Conservation (phyloP, 2,888 invertebrate species). For the Eilema caniola region DNA sequence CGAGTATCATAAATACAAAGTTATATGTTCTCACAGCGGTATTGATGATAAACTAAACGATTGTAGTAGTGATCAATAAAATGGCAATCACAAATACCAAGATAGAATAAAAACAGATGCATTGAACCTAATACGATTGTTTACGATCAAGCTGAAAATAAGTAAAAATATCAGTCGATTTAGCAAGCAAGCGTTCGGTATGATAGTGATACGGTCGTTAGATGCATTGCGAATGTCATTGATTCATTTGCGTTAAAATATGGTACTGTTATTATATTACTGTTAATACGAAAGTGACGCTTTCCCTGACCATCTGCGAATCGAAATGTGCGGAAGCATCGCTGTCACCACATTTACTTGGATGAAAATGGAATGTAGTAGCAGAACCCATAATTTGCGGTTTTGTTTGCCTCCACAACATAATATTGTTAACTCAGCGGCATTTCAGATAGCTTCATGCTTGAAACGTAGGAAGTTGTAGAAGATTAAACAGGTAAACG, state of each 20-base stretch:
- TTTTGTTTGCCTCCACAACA: slow-evolving; percentile 55
- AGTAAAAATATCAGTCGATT: slow-evolving; percentile 67
- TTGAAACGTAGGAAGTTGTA: slow-evolving; percentile 9
- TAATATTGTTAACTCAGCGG: slow-evolving; percentile 22
- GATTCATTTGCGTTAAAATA: slow-evolving; percentile 32
- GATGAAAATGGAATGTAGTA: slow-evolving; percentile 69
- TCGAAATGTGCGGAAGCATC: slow-evolving; percentile 69
- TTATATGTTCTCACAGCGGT: slow-evolving; percentile 27
- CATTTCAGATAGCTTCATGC: neutral
- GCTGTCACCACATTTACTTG: slow-evolving; percentile 60
- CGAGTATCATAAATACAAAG: slow-evolving; percentile 21
- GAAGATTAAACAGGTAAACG: neutral
- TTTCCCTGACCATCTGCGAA: slow-evolving; percentile 67
- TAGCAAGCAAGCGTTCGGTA: slow-evolving; percentile 80
- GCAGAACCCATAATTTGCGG: slow-evolving; percentile 72
- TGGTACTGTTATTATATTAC: slow-evolving; percentile 40
- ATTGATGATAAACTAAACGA: slow-evolving; percentile 33
- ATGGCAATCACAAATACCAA: slow-evolving; percentile 44
- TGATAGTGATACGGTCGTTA: slow-evolving; percentile 65
- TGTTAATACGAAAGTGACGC: slow-evolving; percentile 70
- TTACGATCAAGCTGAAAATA: slow-evolving; percentile 70
- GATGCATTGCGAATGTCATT: slow-evolving; percentile 79
- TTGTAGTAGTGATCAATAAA: slow-evolving; percentile 34
- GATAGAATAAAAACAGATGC: slow-evolving; percentile 53
- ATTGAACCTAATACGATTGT: slow-evolving; percentile 59